These are phyloP conservation scores for Esox niger DNA, from an alignment of 2,113 vertebrate genomes.

Conservation along the genomic window DNA sequence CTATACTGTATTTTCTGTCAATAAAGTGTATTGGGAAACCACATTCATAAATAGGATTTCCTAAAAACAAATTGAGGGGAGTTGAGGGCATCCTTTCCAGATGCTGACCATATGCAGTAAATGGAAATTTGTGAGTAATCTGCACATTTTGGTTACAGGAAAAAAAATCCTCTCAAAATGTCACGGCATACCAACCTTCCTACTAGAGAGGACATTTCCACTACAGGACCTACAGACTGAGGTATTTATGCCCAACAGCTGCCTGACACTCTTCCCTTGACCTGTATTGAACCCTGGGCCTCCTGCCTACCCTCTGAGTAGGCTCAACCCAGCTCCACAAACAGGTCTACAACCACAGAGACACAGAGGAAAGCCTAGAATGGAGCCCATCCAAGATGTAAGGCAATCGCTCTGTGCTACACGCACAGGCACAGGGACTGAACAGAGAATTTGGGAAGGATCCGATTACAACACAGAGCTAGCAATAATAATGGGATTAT, in stretches of 20 bases:
- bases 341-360: constrained; percentile 16
- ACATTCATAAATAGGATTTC: no score
- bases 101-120: no score
- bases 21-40: no score
- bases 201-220: no score
- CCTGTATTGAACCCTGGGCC: background rate
- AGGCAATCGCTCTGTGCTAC: constrained; percentile 22
- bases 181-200: no score
- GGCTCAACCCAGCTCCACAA: constrained; percentile 9
- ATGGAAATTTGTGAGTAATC: no score
- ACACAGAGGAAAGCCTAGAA: constrained; percentile 9
- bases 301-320: background rate
- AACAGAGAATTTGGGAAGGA: constrained; percentile 32
- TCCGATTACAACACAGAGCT: constrained; percentile 40
- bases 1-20: no score
- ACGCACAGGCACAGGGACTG: background rate
- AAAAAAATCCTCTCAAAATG: no score
- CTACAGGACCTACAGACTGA: no score
- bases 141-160: no score
- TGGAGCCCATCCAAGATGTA: constrained; percentile 20
- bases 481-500: constrained; percentile 45
- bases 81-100: no score
- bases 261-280: background rate
- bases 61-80: no score
- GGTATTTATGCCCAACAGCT: constrained; percentile 5